A percentile compares a stretch with the other conserved stretches of the same genome.
These are phyloP conservation scores for Brenthis hecate DNA, from an alignment of 2,888 invertebrate species.

Conservation along the genomic window DNA sequence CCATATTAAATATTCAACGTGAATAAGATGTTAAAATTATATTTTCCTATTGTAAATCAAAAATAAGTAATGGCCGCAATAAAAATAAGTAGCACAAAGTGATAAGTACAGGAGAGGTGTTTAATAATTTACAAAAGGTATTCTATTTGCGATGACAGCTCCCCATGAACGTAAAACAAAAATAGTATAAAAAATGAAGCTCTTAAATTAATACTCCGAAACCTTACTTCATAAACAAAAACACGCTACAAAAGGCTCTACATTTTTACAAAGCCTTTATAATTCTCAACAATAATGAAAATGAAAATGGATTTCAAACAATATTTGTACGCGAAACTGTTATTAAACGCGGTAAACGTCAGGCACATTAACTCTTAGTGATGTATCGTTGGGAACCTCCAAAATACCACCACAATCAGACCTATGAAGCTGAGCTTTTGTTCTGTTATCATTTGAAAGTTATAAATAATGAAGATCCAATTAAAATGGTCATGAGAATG, in stretches of 20 bases:
- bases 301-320: slow-evolving; percentile 43
- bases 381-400: slow-evolving; percentile 23
- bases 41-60: not conserved
- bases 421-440: slow-evolving; percentile 1
- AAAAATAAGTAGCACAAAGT: slow-evolving; percentile 13
- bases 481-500: slow-evolving; percentile 11
- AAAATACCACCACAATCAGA: slow-evolving; percentile 20
- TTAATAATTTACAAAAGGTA: slow-evolving; percentile 19
- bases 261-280: slow-evolving; percentile 39
- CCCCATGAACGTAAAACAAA: slow-evolving; percentile 10
- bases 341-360: slow-evolving; percentile 29
- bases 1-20: no score
- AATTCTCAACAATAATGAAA: slow-evolving; percentile 42
- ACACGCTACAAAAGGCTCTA: slow-evolving; percentile 33
- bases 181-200: slow-evolving; percentile 25
- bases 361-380: slow-evolving; percentile 30
- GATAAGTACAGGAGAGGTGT: slow-evolving; percentile 22
- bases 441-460: slow-evolving; percentile 17
- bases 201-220: slow-evolving; percentile 31
- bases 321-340: slow-evolving; percentile 46
- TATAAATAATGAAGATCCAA: slow-evolving; percentile 15
- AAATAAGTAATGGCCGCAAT: not conserved
- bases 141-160: slow-evolving; percentile 19
- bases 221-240: slow-evolving; percentile 39
- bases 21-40: no score